Evolutionary conservation across 2,797 vertebrate species (phyloP).

Genomic region (Spea hammondii): DNA sequence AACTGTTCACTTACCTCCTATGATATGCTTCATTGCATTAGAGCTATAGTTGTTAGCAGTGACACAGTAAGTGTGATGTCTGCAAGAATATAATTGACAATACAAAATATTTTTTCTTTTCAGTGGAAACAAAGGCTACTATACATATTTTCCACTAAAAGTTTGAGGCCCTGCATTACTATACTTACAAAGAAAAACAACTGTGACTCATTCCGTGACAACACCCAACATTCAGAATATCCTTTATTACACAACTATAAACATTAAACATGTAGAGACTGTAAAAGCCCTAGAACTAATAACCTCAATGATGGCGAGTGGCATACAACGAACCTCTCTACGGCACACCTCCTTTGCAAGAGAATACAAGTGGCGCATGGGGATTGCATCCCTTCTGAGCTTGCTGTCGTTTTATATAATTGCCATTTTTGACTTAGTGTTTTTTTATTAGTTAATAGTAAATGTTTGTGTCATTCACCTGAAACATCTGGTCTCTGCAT

Average conservation of each 20-base stretch:
- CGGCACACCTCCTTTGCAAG: no score
- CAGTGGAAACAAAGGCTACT: not conserved
- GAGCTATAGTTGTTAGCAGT: not conserved
- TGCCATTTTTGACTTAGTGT: no score
- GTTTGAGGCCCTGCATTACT: not conserved
- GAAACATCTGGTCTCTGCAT: no score
- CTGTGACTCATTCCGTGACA: not conserved
- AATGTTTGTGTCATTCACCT: no score
- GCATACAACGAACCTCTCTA: no score
- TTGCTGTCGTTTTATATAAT: no score
- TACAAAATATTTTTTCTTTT: not conserved
- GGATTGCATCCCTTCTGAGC: no score
- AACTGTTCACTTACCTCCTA: slow-evolving; percentile 1
- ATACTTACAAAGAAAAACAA: not conserved
- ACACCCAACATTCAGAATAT: not conserved
- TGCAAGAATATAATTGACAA: slow-evolving; percentile 4
- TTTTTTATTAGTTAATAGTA: no score
- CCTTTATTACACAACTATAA: slow-evolving; percentile 22
- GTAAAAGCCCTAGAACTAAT: slow-evolving; percentile 10
- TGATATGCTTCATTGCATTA: not conserved
- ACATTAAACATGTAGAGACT: slow-evolving; percentile 11
- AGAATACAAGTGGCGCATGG: no score
- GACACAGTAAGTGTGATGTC: slow-evolving; percentile 1
- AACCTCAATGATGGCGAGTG: not conserved
- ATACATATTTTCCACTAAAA: not conserved